phyloP scores from a whole-genome alignment of 2,888 invertebrate genomes.

The Chymomyza procnemis region DNA sequence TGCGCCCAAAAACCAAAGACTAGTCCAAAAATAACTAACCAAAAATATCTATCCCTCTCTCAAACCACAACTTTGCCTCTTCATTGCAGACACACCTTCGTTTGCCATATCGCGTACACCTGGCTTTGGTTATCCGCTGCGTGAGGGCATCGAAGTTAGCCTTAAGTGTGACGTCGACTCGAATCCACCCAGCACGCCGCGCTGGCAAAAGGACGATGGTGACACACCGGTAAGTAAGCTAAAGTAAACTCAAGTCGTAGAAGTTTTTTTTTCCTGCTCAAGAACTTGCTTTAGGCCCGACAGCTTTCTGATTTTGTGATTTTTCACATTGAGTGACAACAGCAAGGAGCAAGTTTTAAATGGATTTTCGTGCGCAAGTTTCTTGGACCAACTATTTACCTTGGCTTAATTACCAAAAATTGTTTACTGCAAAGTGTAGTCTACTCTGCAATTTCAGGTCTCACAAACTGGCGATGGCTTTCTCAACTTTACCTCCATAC shows the following conservation, averaged over 20 bases:
- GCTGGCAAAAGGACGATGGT: conserved; percentile 87
- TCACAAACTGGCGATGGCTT: conserved; percentile 88
- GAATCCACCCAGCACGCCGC: conserved; percentile 90
- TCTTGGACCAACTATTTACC: conserved; percentile 65
- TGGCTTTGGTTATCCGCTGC: conserved; percentile 93
- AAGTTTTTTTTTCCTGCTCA: background rate
- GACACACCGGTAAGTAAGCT: conserved; percentile 80
- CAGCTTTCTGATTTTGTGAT: conserved; percentile 30
- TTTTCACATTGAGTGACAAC: conserved; percentile 38
- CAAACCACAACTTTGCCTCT: background rate
- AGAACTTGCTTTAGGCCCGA: conserved; percentile 17
- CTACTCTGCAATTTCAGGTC: conserved; percentile 77
- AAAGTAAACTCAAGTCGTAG: conserved; percentile 73
- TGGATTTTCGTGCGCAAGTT: conserved; percentile 68
- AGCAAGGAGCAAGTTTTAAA: conserved; percentile 66
- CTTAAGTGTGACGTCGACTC: conserved; percentile 95
- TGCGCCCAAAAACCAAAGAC: background rate
- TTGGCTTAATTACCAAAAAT: conserved; percentile 70
- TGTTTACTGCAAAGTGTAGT: background rate
- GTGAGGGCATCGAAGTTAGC: conserved; percentile 92
- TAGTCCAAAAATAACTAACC: conserved; percentile 41
- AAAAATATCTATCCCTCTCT: conserved; percentile 15
- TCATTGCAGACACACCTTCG: conserved; percentile 89
- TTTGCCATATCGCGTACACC: conserved; percentile 95
- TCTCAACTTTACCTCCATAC: conserved; percentile 90